A percentile compares a stretch with the other conserved stretches of the same genome.
Conservation (phyloP, 2,888 invertebrate genomes). For the Apamea monoglypha region DNA sequence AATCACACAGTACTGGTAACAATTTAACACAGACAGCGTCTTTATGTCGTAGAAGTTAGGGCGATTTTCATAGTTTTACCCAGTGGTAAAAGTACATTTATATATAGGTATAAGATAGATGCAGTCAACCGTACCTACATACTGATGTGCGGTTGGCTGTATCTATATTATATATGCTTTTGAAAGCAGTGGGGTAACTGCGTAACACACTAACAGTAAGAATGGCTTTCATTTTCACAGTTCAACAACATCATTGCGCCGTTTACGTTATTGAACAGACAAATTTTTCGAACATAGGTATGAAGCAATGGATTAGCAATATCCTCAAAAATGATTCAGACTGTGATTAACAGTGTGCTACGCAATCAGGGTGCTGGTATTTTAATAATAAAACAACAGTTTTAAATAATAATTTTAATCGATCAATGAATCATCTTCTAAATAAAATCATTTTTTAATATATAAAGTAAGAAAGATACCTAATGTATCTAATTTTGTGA, state of each 20-base stretch:
- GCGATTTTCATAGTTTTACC: not conserved
- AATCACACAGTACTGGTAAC: not conserved
- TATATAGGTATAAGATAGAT: no score
- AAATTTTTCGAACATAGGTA: no score
- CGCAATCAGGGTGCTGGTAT: not conserved
- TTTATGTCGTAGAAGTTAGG: not conserved
- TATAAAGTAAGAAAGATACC: conserved; percentile 74
- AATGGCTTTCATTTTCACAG: no score
- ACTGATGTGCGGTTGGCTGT: not conserved
- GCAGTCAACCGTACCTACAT: no score
- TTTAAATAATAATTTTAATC: conserved; percentile 84
- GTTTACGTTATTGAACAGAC: no score
- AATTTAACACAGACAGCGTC: not conserved
- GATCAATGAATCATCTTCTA: conserved; percentile 81
- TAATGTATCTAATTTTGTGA: conserved; percentile 73
- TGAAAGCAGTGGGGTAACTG: not conserved
- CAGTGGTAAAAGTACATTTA: no score
- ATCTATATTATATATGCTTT: not conserved
- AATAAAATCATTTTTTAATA: conserved; percentile 74
- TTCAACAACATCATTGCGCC: no score
- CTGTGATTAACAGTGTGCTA: no score
- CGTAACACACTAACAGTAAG: no score
- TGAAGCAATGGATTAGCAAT: no score
- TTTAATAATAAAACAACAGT: conserved; percentile 50
- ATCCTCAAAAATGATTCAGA: no score